Conservation (phyloP, 2,888 invertebrate species). For the Scrobipalpa atriplicella region DNA sequence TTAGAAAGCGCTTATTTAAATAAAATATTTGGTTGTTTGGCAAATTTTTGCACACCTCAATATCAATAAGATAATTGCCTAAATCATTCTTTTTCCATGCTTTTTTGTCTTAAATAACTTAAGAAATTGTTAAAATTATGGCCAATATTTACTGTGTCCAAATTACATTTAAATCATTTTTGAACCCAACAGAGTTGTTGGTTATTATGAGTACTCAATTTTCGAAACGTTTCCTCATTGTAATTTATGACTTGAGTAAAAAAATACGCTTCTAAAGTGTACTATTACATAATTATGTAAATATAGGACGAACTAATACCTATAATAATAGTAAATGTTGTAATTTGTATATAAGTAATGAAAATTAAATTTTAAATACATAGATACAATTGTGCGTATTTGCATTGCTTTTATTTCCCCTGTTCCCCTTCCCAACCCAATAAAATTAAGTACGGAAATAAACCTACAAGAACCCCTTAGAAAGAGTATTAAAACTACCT, state of each 20-base stretch:
- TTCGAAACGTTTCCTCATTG: slow-evolving; percentile 74
- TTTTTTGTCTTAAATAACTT: too few relatives aligned
- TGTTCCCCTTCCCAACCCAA: slow-evolving; percentile 12
- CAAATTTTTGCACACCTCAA: too few relatives aligned
- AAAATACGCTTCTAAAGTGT: slow-evolving; percentile 82
- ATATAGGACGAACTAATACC: slow-evolving; percentile 80
- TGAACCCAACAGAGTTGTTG: slow-evolving; percentile 49
- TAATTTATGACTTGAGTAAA: slow-evolving; percentile 75
- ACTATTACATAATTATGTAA: slow-evolving; percentile 75
- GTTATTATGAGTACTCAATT: slow-evolving; percentile 63
- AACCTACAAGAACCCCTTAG: not conserved
- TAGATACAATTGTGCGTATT: slow-evolving; percentile 76
- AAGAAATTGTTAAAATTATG: not conserved
- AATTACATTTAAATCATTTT: not conserved
- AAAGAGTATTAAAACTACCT: not conserved
- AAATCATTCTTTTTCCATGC: too few relatives aligned
- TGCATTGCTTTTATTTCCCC: slow-evolving; percentile 49
- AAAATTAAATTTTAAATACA: slow-evolving; percentile 83
- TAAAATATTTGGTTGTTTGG: too few relatives aligned
- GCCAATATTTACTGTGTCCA: not conserved
- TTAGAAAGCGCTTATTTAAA: too few relatives aligned
- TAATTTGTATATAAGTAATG: slow-evolving; percentile 83
- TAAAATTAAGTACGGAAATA: not conserved
- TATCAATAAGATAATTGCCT: too few relatives aligned
- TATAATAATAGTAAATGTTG: slow-evolving; percentile 82